phyloP scores from a whole-genome alignment of 2,888 invertebrate genomes.

The Emmelina monodactyla region DNA sequence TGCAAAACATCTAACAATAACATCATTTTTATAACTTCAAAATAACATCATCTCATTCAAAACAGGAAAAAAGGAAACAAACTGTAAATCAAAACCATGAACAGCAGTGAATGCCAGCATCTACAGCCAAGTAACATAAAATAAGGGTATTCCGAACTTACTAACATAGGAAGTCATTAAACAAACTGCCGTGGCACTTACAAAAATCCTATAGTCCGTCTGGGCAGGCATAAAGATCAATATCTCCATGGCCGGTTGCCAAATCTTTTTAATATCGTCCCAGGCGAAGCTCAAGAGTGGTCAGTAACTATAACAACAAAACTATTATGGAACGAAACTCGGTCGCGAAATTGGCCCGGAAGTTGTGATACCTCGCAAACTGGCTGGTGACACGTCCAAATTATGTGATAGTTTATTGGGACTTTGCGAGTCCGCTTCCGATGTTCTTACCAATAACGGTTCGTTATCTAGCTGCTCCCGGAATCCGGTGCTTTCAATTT shows the following conservation, averaged over 20 bases:
- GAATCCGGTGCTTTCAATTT: too few relatives aligned
- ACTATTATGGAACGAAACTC: slow-evolving; percentile 53
- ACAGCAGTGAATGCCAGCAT: slow-evolving; percentile 35
- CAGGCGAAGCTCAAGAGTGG: slow-evolving; percentile 54
- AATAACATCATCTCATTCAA: too few relatives aligned
- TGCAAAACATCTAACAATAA: too few relatives aligned
- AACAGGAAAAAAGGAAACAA: neutral
- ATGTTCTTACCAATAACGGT: too few relatives aligned
- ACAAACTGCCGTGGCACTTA: slow-evolving; percentile 52
- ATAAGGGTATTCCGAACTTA: slow-evolving; percentile 44
- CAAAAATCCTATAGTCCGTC: slow-evolving; percentile 51
- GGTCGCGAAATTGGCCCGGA: slow-evolving; percentile 39
- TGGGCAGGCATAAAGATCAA: slow-evolving; percentile 63
- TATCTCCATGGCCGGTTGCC: slow-evolving; percentile 59
- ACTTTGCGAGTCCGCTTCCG: too few relatives aligned
- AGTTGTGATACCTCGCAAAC: too few relatives aligned
- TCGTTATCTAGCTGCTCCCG: too few relatives aligned
- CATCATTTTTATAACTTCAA: too few relatives aligned
- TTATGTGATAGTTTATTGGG: too few relatives aligned
- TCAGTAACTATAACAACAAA: slow-evolving; percentile 59
- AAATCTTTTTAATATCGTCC: slow-evolving; percentile 64
- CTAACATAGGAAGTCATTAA: slow-evolving; percentile 64
- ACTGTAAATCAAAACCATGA: slow-evolving; percentile 24
- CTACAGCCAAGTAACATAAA: slow-evolving; percentile 38
- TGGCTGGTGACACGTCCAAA: too few relatives aligned